A percentile compares a stretch with the other conserved stretches of the same genome.
These are phyloP conservation scores for Holothuria scabra DNA, from an alignment of 53 echinoderm and acorn worm genomes.

Conservation along the genomic window DNA sequence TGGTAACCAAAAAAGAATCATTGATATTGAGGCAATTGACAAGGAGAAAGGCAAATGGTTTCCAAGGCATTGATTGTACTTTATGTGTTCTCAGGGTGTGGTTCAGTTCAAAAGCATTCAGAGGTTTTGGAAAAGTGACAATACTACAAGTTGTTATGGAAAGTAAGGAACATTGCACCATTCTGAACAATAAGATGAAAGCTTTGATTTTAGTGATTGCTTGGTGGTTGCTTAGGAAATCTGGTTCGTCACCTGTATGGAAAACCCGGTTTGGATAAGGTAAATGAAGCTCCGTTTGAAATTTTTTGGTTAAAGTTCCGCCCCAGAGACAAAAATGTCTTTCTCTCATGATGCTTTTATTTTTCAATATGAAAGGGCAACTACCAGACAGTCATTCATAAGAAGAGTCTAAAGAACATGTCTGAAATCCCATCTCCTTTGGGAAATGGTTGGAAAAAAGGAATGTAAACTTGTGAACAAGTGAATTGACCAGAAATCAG, in stretches of 20 bases:
- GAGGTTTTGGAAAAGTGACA: slow-evolving; percentile 50
- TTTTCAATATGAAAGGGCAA: background rate
- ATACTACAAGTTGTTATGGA: slow-evolving; percentile 18
- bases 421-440: too few relatives aligned
- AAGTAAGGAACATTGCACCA: too few relatives aligned
- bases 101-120: slow-evolving; percentile 39
- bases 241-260: background rate
- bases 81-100: slow-evolving; percentile 30
- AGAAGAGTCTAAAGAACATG: background rate
- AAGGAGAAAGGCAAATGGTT: background rate
- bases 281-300: background rate
- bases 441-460: too few relatives aligned
- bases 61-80: slow-evolving; percentile 24
- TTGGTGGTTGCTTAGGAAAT: too few relatives aligned
- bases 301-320: background rate
- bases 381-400: background rate
- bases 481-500: too few relatives aligned
- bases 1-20: too few relatives aligned
- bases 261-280: background rate
- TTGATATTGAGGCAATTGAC: too few relatives aligned
- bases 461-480: too few relatives aligned
- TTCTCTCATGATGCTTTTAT: background rate
- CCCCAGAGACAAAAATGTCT: background rate
- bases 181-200: too few relatives aligned
- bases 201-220: too few relatives aligned